Conservation (phyloP, 2,797 vertebrate genomes). For the Trachurus trachurus region DNA sequence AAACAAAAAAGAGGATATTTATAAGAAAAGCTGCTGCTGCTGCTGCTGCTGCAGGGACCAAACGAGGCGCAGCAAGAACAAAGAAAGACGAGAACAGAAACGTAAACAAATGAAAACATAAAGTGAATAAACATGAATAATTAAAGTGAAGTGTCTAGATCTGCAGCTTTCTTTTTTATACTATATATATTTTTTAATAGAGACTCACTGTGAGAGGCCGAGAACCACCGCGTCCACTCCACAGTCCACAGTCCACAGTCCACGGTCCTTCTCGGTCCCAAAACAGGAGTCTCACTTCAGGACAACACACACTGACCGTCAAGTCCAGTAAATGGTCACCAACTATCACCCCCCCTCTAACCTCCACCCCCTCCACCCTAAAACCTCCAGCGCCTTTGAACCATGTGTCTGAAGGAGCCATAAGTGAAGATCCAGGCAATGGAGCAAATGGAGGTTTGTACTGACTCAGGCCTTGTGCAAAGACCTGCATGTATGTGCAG, state of each 20-base stretch:
- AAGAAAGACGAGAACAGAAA: background rate
- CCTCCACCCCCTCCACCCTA: background rate
- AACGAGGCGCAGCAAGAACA: background rate
- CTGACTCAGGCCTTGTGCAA: background rate
- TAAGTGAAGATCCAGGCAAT: background rate
- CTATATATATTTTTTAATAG: too few relatives aligned
- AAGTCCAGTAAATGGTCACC: conserved; percentile 57
- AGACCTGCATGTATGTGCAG: too few relatives aligned
- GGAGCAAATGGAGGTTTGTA: conserved; percentile 37
- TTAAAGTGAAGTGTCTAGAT: too few relatives aligned
- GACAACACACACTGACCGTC: conserved; percentile 42
- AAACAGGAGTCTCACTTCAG: conserved; percentile 41
- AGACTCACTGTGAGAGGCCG: conserved; percentile 4
- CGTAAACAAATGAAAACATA: background rate
- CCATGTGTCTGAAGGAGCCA: conserved; percentile 32
- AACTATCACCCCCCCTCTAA: background rate
- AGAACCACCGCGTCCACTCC: background rate
- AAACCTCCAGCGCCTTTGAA: conserved; percentile 45
- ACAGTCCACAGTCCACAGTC: conserved; percentile 3
- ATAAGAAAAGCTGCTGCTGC: too few relatives aligned
- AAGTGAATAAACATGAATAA: background rate
- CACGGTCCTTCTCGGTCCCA: conserved; percentile 14
- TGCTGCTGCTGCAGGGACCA: too few relatives aligned
- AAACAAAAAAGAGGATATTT: background rate
- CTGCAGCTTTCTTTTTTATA: background rate